Percentiles rank a stretch among this genome's conserved stretches.
phyloP scores from a whole-genome alignment of 2,113 vertebrate species.

The Bucco capensis region DNA sequence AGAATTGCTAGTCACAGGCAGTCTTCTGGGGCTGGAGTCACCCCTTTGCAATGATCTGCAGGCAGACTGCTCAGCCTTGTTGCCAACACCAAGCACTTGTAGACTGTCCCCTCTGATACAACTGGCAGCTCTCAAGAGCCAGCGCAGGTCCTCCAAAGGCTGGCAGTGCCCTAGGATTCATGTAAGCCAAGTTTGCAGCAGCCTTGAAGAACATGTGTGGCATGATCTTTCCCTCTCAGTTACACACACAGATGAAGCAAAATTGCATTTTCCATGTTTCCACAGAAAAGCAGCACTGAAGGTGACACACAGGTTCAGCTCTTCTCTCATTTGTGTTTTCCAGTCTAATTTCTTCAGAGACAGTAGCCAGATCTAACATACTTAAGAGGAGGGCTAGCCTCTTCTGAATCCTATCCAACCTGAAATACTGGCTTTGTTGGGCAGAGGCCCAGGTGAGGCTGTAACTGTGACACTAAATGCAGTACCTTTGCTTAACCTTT shows the following conservation, averaged over 20 bases:
- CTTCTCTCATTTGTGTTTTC: constrained; percentile 20
- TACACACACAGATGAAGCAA: neutral
- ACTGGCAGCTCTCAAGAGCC: neutral
- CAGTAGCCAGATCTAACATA: constrained; percentile 36
- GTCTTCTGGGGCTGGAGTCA: neutral
- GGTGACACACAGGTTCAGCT: neutral
- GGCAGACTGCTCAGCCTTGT: neutral
- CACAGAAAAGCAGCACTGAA: neutral
- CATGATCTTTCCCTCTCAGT: fast-evolving
- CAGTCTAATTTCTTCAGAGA: constrained; percentile 1
- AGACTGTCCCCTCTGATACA: neutral
- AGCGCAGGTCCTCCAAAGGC: neutral
- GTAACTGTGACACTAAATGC: constrained; percentile 32
- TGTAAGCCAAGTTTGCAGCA: neutral
- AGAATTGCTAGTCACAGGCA: neutral
- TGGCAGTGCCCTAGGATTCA: neutral
- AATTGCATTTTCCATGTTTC: neutral
- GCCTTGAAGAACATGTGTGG: neutral
- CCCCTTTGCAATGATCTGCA: neutral
- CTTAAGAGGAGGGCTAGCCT: constrained; percentile 61
- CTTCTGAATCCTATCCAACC: constrained; percentile 66
- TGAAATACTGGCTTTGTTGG: constrained; percentile 76
- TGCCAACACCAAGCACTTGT: neutral
- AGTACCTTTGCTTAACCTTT: constrained; percentile 69
- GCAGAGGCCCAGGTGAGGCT: constrained; percentile 53